Evolutionary conservation across 2,888 invertebrate species (phyloP).

Genomic region (Lasius fuliginosus): DNA sequence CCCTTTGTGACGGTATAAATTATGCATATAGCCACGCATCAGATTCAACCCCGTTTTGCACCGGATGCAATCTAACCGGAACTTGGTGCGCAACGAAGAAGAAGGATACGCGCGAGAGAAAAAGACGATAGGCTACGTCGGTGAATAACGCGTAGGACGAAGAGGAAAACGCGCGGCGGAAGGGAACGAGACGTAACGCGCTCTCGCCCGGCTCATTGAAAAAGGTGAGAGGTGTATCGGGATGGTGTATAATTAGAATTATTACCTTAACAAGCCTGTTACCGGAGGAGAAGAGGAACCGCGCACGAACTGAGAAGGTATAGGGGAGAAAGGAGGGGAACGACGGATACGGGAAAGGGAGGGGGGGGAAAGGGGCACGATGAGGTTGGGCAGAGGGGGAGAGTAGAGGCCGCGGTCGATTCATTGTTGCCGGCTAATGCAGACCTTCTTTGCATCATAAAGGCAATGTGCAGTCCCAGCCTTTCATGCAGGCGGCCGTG

Average conservation of each 20-base stretch:
- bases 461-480: slow-evolving; percentile 73
- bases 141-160: slow-evolving; percentile 28
- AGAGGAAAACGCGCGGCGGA: slow-evolving; percentile 39
- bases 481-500: slow-evolving; percentile 74
- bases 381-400: slow-evolving; percentile 4
- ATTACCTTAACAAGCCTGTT: slow-evolving; percentile 82
- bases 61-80: slow-evolving; percentile 73
- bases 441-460: slow-evolving; percentile 81
- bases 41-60: slow-evolving; percentile 65
- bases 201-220: slow-evolving; percentile 68
- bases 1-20: slow-evolving; percentile 55
- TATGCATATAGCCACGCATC: slow-evolving; percentile 59
- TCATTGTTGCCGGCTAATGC: slow-evolving; percentile 81
- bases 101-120: neutral
- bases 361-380: neutral
- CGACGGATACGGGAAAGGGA: neutral
- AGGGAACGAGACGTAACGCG: slow-evolving; percentile 52
- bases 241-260: slow-evolving; percentile 81
- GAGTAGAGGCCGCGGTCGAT: slow-evolving; percentile 62
- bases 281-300: slow-evolving; percentile 69
- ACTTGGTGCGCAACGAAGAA: slow-evolving; percentile 57
- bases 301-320: neutral
- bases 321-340: neutral
- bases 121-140: slow-evolving; percentile 5
- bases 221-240: slow-evolving; percentile 81